Evolutionary conservation across 1,140 invertebrate species (phyloP).

Genomic region (Drosophila nannoptera): DNA sequence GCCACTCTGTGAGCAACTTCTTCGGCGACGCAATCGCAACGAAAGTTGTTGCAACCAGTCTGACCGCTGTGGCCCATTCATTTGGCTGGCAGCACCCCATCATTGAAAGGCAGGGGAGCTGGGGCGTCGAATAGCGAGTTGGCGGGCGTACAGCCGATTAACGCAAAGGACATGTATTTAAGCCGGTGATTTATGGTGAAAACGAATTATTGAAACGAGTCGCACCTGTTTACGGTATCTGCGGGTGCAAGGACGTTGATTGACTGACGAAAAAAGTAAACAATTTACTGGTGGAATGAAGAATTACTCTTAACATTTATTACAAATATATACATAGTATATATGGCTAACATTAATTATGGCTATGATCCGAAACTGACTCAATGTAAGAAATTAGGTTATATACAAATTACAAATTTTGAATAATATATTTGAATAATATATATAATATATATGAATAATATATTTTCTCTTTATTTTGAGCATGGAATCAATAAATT

Average conservation of each 20-base stretch:
- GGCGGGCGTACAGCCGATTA: conserved; percentile 21
- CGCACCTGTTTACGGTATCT: conserved; percentile 23
- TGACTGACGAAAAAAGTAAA: neutral
- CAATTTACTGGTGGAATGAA: neutral
- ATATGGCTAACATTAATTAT: no score
- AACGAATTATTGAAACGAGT: conserved; percentile 28
- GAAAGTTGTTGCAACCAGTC: conserved; percentile 70
- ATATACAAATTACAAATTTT: no score
- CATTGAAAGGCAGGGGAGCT: neutral
- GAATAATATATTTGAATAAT: neutral
- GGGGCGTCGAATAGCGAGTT: neutral
- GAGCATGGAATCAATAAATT: no score
- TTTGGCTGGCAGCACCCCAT: neutral
- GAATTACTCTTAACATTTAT: no score
- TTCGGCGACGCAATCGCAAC: conserved; percentile 45
- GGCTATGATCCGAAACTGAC: no score
- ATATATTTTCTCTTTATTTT: no score
- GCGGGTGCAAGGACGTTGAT: conserved; percentile 26
- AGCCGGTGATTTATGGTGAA: conserved; percentile 38
- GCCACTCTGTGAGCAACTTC: conserved; percentile 23
- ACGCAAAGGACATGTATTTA: conserved; percentile 40
- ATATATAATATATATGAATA: neutral
- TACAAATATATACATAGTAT: no score
- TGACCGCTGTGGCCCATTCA: conserved; percentile 9
- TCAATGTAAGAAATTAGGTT: no score